Base-by-base conservation (phyloP, 1,140 invertebrate species). In the Tetranychus urticae region DNA sequence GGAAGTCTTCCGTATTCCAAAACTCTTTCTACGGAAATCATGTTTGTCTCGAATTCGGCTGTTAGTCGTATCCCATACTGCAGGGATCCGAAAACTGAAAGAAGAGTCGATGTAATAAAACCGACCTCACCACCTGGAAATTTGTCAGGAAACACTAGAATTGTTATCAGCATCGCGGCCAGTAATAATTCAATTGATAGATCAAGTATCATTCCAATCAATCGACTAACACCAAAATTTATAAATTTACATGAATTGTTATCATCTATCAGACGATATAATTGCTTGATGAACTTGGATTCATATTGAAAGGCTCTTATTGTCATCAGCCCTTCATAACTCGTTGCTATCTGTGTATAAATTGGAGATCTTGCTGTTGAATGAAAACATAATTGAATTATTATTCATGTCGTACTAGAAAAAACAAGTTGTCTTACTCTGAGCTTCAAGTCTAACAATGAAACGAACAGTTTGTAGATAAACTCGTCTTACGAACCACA, bases 191-290 rank as follows among this genome's bases (percentile, higher is more conserved):
- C 76, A 62, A 81, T 84, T 1, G 88, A 75, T 54, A 81, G 74
- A 69, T 88, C 86, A 36, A 94, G 70, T 75, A 82, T 82, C 42
- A 88, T 78, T 0, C 84, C 84, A 69, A 94, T 86, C 61, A 88
- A 84, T 58, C 86, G 77, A 64, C 80, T 84, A 23, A 83, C 82
- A 12, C 80, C 73, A 7, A 89, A 72, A 61, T 81, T 83, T 46
- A 87, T 71, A 67, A 79, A 86, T 76, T 79, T 84, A 0, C 81
- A 77, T 3, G 80, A 77, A 7, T 81, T 81, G 66, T 84, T 82
- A 4, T 81, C 68, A 85, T 1, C 88, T 74, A 59, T 81, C 74
- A 69, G 88, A 85, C 46, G 94, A 70, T 75, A 81, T 82, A 45
- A 89, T 78, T 1, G 84, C 84, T 69, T 93, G 85, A 62, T 88